phyloP scores from a whole-genome alignment of 2,113 vertebrate genomes.

The Phrynosoma platyrhinos region DNA sequence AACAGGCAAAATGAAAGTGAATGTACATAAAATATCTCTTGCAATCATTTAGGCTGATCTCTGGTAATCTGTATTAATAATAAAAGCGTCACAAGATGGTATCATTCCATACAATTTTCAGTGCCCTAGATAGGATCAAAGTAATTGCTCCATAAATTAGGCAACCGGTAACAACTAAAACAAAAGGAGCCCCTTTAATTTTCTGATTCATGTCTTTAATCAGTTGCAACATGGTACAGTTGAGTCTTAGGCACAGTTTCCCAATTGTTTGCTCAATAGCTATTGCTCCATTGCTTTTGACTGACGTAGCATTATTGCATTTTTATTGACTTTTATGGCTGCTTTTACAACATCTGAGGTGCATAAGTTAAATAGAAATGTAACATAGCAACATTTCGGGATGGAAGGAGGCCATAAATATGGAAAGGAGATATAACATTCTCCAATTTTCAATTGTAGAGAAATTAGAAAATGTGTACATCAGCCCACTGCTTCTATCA shows the following conservation, averaged over 20 bases:
- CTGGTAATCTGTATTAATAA: conserved; percentile 41
- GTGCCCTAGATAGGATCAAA: conserved; percentile 67
- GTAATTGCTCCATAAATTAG: conserved; percentile 70
- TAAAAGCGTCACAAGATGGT: conserved; percentile 28
- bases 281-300: conserved; percentile 65
- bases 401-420: conserved; percentile 72
- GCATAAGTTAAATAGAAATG: conserved; percentile 72
- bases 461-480: background rate
- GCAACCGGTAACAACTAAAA: conserved; percentile 70
- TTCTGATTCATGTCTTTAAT: conserved; percentile 79
- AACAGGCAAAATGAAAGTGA: background rate
- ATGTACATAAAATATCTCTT: background rate
- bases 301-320: conserved; percentile 64
- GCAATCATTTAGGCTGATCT: conserved; percentile 27
- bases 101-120: conserved; percentile 47
- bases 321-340: conserved; percentile 74
- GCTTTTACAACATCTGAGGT: conserved; percentile 75
- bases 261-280: conserved; percentile 71
- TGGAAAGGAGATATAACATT: conserved; percentile 30
- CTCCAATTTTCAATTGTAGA: background rate
- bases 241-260: conserved; percentile 68
- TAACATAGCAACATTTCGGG: conserved; percentile 65
- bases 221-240: conserved; percentile 67
- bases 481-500: background rate
- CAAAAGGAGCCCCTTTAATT: conserved; percentile 70